phyloP scores from a whole-genome alignment of 2,888 invertebrate genomes.

The Matsumyia berberina region DNA sequence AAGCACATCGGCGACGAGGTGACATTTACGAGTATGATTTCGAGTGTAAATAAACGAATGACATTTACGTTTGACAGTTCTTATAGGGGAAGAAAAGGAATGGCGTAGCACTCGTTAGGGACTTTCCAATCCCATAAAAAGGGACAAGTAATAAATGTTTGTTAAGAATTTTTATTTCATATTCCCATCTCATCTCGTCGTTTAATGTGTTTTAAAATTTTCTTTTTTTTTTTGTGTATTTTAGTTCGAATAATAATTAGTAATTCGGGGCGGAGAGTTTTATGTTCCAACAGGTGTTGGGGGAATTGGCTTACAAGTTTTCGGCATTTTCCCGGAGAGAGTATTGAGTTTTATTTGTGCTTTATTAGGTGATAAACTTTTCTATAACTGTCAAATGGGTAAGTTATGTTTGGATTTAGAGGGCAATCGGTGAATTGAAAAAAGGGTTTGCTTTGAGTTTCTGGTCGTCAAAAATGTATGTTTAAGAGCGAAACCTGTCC shows the following conservation, averaged over 20 bases:
- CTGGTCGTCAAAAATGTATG: no score
- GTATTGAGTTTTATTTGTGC: neutral
- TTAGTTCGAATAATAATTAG: constrained; percentile 3
- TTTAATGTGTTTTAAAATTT: constrained; percentile 32
- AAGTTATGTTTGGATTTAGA: no score
- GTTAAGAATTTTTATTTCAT: neutral
- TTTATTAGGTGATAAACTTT: neutral
- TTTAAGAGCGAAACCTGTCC: no score
- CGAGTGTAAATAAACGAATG: constrained; percentile 18
- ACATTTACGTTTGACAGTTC: constrained; percentile 19
- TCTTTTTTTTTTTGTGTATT: neutral
- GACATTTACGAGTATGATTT: constrained; percentile 26
- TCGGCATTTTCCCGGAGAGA: neutral
- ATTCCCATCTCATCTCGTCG: neutral
- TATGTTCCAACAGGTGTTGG: neutral
- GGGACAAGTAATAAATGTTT: constrained; percentile 6
- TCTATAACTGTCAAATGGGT: neutral
- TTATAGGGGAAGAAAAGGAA: no score
- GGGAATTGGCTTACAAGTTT: neutral
- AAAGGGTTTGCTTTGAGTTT: no score
- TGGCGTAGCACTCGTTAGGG: neutral
- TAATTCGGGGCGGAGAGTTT: neutral
- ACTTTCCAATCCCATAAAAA: constrained; percentile 9
- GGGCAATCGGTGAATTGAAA: no score
- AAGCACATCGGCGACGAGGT: constrained; percentile 35